Base-by-base conservation (phyloP, 2,888 invertebrate species). In the Drosophila meridionalis region DNA sequence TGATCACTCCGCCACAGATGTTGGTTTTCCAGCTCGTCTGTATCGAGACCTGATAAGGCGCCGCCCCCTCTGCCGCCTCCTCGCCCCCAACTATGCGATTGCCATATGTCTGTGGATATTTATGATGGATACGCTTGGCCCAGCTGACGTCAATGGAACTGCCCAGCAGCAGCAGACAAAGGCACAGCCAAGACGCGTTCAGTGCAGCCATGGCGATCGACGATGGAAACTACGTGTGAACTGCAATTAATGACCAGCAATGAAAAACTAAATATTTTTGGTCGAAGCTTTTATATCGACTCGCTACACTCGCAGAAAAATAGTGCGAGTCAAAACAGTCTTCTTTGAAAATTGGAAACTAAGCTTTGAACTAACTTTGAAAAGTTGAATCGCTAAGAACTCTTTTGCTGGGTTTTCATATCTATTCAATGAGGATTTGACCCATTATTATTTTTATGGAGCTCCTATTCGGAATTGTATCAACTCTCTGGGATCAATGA, bases 21-120 rank as follows among this genome's bases (percentile, higher is more conserved):
- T 91, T 89, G 3, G 81, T 76, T 30, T 61, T 53, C 73, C 78
- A 83, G 8, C 62, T 26, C 0, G 80, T 75, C 75, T 92, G 92
- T 65, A 92, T 79, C 38, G 92, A 92, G 0, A 91, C 90, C 76
- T 91, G 92, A 84, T 89, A 92, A 59, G 92, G 92, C 4, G 92
- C 92, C 8, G 76, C 76, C 1, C 84, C 91, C 36, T 83, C 79
- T 6, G 38, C 81, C 3, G 91, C 91, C 40, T 76, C 77, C 53
- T 80, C 74, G 28, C 92, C 91, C 2, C 91, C 91, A 30, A 91
- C 87, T 76, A 92, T 87, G 5, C 87, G 90, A 68, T 73, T 84
- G 55, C 61, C 72, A 2, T 26, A 38, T 5, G 56, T n/a, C 1
- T 45, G 28, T 30, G 8, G 43, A 53, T 55, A 64, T 72, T 72